Evolutionary conservation across 2,797 vertebrate genomes (phyloP).

Genomic region (Sylvia borin): DNA sequence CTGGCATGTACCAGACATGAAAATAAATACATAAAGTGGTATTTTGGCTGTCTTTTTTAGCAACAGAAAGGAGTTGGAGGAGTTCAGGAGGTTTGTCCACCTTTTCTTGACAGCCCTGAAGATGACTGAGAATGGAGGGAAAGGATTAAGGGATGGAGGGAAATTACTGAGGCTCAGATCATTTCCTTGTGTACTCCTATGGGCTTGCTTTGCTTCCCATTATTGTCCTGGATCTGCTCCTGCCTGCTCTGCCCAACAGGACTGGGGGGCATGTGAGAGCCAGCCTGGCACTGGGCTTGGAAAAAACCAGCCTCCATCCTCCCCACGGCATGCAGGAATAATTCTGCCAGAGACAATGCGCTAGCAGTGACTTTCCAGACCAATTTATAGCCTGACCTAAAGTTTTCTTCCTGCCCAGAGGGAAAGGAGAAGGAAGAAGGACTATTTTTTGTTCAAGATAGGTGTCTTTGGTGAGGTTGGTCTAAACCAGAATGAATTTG

Average conservation of each 20-base stretch:
- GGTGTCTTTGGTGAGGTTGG: not conserved
- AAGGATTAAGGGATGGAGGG: not conserved
- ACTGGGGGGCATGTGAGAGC: not conserved
- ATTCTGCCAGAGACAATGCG: not conserved
- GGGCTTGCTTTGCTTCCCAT: not conserved
- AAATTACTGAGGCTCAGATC: not conserved
- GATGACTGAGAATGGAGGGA: not conserved
- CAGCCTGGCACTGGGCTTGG: not conserved
- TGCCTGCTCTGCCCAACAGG: not conserved
- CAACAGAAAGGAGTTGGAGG: not conserved
- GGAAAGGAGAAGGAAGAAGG: not conserved
- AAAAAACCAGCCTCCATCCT: not conserved
- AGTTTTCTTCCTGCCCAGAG: not conserved
- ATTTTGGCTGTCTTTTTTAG: not conserved
- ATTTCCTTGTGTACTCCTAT: not conserved
- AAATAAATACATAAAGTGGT: not conserved
- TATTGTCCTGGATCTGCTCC: not conserved
- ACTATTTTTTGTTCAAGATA: not conserved
- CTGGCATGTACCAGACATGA: not conserved
- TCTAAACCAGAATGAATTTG: not conserved
- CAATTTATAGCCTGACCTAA: constrained; percentile 15
- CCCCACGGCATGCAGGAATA: not conserved
- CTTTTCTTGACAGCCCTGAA: not conserved
- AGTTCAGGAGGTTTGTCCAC: not conserved
- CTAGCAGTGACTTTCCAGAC: constrained; percentile 1